Evolutionary conservation across 2,113 vertebrate genomes (phyloP), one percentile per base, ranked within the genome.

Genomic region (Cryptomyrus ogoouensis): DNA sequence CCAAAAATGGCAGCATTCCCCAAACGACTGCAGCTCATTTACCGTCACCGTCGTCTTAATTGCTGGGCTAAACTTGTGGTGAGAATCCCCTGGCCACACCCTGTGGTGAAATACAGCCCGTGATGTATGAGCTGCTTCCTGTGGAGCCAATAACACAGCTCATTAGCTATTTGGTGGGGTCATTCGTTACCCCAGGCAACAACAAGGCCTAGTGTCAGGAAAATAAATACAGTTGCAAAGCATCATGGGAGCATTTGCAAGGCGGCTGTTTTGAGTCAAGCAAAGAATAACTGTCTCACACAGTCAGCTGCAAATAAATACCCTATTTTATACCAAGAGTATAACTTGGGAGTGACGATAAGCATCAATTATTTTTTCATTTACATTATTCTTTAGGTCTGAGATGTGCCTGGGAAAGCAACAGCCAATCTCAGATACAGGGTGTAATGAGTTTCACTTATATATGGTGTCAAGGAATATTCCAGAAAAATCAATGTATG

Each of bases 401-500:
- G 5, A 80, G 5, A 42, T 80, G 35, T 80, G 74, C n/a, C 74
- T 19, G 15, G 27, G 74, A 80, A 39, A 80, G 4, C 35, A 39
- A 3, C 35, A 80, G 2, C 35, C 85, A 31, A 52, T 10, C 19
- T 27, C 46, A 87, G 47, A 7, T 27, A 17, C 21, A 17, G 47
- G 10, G 84, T 52, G 10, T 52, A 87, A 87, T 87, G 47, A 87
- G n/a, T 35, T 53, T 87, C 85, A 24, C 47, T 46, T 87, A 31
- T 35, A 87, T 50, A 52, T 84, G 44, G 85, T 31, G 47, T 87
- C n/a, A 53, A 87, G 85, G 85, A 52, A 87, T 87, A 52, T 87
- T 87, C 21, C 85, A 87, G 49, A 87, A n/a, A 52, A 87, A 87
- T 87, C 85, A 87, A 87, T 87, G 35, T 53, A 85, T 27, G 24